Evolutionary conservation across 2,797 vertebrate genomes (phyloP), one percentile per base, ranked within the genome.

Genomic region (Rhinichthys osculus): DNA sequence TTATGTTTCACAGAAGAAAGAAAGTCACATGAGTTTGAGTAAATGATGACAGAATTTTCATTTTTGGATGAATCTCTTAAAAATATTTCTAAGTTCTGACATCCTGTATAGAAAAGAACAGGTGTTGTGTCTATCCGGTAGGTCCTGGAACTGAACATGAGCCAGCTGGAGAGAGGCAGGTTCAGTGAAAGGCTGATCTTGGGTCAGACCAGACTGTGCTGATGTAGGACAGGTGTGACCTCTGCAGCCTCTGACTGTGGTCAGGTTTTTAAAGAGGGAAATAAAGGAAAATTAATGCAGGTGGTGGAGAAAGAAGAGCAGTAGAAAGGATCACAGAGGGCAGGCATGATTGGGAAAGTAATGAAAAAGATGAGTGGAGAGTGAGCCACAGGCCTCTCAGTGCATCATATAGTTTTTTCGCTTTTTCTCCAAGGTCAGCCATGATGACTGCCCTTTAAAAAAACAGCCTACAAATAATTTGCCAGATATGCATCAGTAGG

Each of bases 151-250:
- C 82, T 88, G 83, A 85, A 38, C 72, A 85, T 69, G 70, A 59
- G 85, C 81, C 85, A 83, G 85, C 74, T 83, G 85, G 85, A 79
- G 16, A 62, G 77, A 84, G 50, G 27, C 79, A 21, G 82, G 33
- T 82, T 83, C 74, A 80, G n/a, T 73, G 19, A 79, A 33, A 66
- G 70, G 27, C 78, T 74, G 76, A 72, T 81, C 82, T 23, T 77
- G 30, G 64, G 82, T 87, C 83, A 83, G 44, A 33, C 9, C 47
- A 70, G 35, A 69, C 74, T 57, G 73, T 84, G 82, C 14, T 50
- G 19, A 30, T 19, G 3, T 71, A 33, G 9, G 47, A 67, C 82
- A 74, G 71, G 40, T 69, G 35, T 81, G 42, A 44, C 42, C 38
- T 81, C 62, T 59, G 70, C 21, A 81, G 14, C 50, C 42, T 64